Evolutionary conservation across 2,888 invertebrate genomes (phyloP).

Genomic region (Bursaphelenchus okinawaensis): DNA sequence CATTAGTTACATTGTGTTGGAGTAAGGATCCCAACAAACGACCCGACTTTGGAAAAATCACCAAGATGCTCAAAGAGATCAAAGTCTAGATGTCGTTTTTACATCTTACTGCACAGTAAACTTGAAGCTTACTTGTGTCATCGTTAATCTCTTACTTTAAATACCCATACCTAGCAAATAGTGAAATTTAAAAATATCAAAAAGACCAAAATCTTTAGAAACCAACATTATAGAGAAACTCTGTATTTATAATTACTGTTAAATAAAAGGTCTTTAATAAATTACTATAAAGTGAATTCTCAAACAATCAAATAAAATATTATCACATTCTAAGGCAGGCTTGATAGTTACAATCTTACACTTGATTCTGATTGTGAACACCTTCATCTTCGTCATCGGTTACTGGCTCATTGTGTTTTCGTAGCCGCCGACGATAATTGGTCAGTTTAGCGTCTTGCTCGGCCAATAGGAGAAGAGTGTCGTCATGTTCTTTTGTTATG

Average conservation of each 20-base stretch:
- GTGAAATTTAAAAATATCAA: background rate
- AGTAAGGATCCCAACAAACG: conserved; percentile 41
- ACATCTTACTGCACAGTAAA: background rate
- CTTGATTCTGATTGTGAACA: background rate
- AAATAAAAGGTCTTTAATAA: too few relatives aligned
- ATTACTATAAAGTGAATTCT: background rate
- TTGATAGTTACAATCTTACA: background rate
- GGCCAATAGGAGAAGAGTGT: conserved; percentile 77
- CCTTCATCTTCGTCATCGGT: conserved; percentile 52
- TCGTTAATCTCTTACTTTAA: background rate
- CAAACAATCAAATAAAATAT: background rate
- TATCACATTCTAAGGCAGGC: background rate
- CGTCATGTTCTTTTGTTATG: conserved; percentile 82
- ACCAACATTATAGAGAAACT: too few relatives aligned
- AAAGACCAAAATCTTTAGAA: background rate
- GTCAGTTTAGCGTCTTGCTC: conserved; percentile 75
- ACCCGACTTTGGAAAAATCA: conserved; percentile 33
- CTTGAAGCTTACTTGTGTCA: background rate
- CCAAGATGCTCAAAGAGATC: conserved; percentile 16
- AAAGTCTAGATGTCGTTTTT: background rate
- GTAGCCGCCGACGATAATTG: conserved; percentile 36
- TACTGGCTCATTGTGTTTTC: conserved; percentile 38
- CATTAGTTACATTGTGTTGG: conserved; percentile 40
- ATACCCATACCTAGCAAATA: background rate
- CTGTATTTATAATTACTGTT: too few relatives aligned